A percentile compares a stretch with the other conserved stretches of the same genome.
Evolutionary conservation across 2,797 vertebrate species (phyloP).

Genomic region (Arctocebus calabarensis): DNA sequence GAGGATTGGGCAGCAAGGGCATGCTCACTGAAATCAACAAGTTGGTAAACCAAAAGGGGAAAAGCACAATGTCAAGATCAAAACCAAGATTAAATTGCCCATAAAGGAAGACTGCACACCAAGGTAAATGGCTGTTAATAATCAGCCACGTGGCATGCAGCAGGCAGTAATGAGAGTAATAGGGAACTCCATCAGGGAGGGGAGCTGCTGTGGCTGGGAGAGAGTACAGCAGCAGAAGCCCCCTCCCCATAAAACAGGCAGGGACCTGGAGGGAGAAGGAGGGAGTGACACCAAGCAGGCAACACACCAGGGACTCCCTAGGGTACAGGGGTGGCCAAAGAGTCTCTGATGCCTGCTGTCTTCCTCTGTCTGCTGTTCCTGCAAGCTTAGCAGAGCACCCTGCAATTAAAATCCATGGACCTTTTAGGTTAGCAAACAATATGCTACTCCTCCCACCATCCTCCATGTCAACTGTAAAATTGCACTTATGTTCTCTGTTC

Average conservation of each 20-base stretch:
- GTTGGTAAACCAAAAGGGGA: conserved; percentile 2
- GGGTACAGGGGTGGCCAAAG: background rate
- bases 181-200: background rate
- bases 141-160: background rate
- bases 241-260: accelerated
- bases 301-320: background rate
- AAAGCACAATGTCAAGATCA: conserved; percentile 54
- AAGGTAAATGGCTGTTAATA: conserved; percentile 19
- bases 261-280: background rate
- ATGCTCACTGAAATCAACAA: conserved; percentile 23
- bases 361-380: background rate
- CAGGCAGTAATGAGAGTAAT: background rate
- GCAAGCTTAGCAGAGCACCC: background rate
- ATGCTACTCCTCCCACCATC: background rate
- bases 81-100: conserved; percentile 57
- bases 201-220: background rate
- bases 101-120: conserved; percentile 12
- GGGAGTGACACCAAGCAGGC: background rate
- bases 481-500: background rate
- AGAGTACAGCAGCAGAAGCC: background rate
- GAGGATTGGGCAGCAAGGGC: background rate
- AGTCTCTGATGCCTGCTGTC: background rate
- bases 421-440: background rate
- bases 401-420: background rate
- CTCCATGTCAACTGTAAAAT: background rate